Evolutionary conservation across 2,797 vertebrate genomes (phyloP).

Genomic region (Macrochelys suwanniensis): DNA sequence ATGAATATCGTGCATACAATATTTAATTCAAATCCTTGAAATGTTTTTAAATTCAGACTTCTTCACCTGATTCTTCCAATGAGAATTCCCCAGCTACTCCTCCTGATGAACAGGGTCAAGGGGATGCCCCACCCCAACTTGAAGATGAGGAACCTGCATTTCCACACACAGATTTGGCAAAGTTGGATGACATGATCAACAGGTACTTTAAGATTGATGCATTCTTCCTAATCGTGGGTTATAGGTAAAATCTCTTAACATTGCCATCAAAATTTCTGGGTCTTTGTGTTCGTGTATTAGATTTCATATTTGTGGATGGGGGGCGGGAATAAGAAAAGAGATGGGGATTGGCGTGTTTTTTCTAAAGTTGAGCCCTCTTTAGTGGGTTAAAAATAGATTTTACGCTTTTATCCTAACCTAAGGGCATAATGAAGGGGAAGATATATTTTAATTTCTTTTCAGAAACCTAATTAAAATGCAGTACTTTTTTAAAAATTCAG

Average conservation of each 20-base stretch:
- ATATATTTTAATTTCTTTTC: neutral
- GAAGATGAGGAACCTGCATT: slow-evolving; percentile 99
- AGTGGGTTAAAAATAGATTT: neutral
- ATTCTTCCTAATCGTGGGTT: neutral
- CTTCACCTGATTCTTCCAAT: slow-evolving; percentile 98
- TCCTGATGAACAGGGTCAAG: slow-evolving; percentile 94
- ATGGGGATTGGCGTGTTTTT: rapidly evolving
- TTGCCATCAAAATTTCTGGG: neutral
- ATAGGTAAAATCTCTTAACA: neutral
- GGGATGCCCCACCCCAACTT: slow-evolving; percentile 92
- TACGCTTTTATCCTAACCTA: neutral
- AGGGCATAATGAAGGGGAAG: neutral
- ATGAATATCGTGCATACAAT: neutral
- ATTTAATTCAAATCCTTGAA: slow-evolving; percentile 48
- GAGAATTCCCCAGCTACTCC: slow-evolving; percentile 99
- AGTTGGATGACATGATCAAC: slow-evolving; percentile 99
- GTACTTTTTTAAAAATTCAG: slow-evolving; percentile 73
- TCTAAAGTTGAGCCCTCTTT: neutral
- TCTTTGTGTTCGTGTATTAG: neutral
- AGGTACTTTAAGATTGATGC: slow-evolving; percentile 83
- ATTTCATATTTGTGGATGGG: neutral
- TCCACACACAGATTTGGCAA: slow-evolving; percentile 98
- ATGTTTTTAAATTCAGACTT: slow-evolving; percentile 85
- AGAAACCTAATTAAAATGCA: neutral
- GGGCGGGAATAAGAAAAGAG: neutral